A percentile compares a stretch with the other conserved stretches of the same genome.
phyloP scores from a whole-genome alignment of 2,113 vertebrate species.

The Mohoua ochrocephala region DNA sequence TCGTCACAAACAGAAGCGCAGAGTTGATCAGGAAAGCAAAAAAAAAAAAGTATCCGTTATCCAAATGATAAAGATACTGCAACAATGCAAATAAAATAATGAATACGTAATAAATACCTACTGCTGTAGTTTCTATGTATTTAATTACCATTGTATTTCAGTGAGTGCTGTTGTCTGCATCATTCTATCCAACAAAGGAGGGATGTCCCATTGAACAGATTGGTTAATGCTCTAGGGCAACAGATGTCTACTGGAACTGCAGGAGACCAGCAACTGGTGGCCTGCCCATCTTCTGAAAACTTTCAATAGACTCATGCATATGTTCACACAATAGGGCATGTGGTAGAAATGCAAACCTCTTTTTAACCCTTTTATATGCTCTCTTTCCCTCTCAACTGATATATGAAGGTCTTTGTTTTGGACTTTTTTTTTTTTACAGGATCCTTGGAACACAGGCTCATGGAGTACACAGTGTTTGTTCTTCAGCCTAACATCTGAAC shows the following conservation, averaged over 20 bases:
- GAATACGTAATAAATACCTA: slow-evolving; percentile 87
- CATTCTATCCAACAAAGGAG: slow-evolving; percentile 75
- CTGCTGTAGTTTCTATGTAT: slow-evolving; percentile 71
- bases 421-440: not conserved
- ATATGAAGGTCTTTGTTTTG: slow-evolving; percentile 64
- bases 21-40: slow-evolving; percentile 3
- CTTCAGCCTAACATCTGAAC: slow-evolving; percentile 47
- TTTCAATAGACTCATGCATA: slow-evolving; percentile 84
- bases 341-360: slow-evolving; percentile 78
- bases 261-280: slow-evolving; percentile 93
- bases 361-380: slow-evolving; percentile 75
- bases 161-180: slow-evolving; percentile 72
- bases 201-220: slow-evolving; percentile 81
- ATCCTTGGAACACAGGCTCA: slow-evolving; percentile 49
- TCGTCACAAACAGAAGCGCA: slow-evolving; percentile 16
- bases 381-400: slow-evolving; percentile 57
- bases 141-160: slow-evolving; percentile 80
- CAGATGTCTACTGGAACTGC: slow-evolving; percentile 93
- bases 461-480: not conserved
- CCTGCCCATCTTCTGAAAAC: slow-evolving; percentile 81
- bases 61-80: slow-evolving; percentile 49
- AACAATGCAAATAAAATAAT: slow-evolving; percentile 80
- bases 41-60: not conserved
- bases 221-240: slow-evolving; percentile 87
- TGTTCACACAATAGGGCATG: slow-evolving; percentile 82